These are phyloP conservation scores for Drosophila sulfurigaster DNA, from an alignment of 1,140 invertebrate genomes.

Conservation along the genomic window DNA sequence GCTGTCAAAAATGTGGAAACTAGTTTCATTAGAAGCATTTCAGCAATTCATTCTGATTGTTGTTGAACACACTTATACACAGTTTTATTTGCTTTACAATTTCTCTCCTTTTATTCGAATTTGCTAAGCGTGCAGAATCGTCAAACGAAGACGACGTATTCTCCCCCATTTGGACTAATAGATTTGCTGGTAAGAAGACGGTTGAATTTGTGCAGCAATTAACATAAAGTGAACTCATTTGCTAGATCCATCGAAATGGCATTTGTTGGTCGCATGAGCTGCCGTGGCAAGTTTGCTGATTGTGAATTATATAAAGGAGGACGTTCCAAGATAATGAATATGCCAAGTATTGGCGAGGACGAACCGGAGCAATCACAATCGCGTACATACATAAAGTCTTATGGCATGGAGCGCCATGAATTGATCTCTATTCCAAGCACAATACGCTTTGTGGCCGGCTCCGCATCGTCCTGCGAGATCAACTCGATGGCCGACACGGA, in stretches of 20 bases:
- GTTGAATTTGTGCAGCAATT: not conserved
- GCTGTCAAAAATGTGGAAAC: not conserved
- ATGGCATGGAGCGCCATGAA: constrained; percentile 9
- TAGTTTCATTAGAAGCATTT: not conserved
- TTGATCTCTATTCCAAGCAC: constrained; percentile 37
- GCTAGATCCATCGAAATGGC: constrained; percentile 44
- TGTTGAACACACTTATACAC: constrained; percentile 40
- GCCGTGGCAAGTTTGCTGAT: constrained; percentile 29
- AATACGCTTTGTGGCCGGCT: constrained; percentile 57
- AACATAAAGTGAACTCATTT: not conserved
- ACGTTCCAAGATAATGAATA: constrained; percentile 4
- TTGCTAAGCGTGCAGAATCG: constrained; percentile 8
- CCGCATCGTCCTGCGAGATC: constrained; percentile 56
- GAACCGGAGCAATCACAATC: not conserved
- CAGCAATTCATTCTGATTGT: constrained; percentile 35
- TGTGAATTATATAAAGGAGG: constrained; percentile 35
- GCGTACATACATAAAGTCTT: constrained; percentile 62
- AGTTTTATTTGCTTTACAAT: constrained; percentile 44
- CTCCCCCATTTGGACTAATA: constrained; percentile 8
- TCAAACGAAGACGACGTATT: constrained; percentile 9
- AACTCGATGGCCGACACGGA: constrained; percentile 62
- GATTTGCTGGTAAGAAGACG: constrained; percentile 9
- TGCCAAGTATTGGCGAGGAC: not conserved
- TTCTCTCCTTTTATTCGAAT: constrained; percentile 31
- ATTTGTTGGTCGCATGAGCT: constrained; percentile 59